Evolutionary conservation across 1,140 invertebrate species (phyloP).

Genomic region (Bombus waltoni): DNA sequence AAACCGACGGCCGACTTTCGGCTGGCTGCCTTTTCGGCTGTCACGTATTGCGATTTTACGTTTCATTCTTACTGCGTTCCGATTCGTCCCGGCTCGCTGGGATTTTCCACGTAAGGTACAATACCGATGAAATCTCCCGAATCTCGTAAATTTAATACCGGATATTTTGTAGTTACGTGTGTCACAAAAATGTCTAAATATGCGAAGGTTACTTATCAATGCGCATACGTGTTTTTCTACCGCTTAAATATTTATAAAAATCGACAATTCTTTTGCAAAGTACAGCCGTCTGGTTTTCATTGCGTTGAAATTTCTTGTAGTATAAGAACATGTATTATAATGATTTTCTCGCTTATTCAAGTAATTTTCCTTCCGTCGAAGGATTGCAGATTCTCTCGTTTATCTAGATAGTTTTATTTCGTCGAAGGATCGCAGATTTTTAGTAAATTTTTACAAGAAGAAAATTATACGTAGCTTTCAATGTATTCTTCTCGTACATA

Average conservation of each 20-base stretch:
- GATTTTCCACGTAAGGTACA: not conserved
- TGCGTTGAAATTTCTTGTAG: no score
- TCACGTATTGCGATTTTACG: constrained; percentile 9
- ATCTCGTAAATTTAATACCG: no score
- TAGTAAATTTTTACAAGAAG: no score
- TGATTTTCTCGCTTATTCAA: not conserved
- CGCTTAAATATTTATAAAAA: no score
- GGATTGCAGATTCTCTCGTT: not conserved
- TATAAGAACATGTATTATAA: not conserved
- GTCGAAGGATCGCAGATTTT: not conserved
- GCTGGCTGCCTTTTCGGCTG: not conserved
- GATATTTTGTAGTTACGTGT: no score
- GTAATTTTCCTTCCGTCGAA: not conserved
- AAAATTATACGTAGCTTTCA: no score
- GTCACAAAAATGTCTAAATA: no score
- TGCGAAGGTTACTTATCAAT: no score
- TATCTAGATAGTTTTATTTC: not conserved
- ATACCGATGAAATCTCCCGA: not conserved
- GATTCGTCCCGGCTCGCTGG: not conserved
- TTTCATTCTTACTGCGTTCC: not conserved
- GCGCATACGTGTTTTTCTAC: no score
- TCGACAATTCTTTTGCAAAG: no score
- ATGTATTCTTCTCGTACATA: no score
- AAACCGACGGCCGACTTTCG: not conserved
- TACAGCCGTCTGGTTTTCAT: no score